phyloP scores from a whole-genome alignment of 2,113 vertebrate species.

The Cyprinus carpio region DNA sequence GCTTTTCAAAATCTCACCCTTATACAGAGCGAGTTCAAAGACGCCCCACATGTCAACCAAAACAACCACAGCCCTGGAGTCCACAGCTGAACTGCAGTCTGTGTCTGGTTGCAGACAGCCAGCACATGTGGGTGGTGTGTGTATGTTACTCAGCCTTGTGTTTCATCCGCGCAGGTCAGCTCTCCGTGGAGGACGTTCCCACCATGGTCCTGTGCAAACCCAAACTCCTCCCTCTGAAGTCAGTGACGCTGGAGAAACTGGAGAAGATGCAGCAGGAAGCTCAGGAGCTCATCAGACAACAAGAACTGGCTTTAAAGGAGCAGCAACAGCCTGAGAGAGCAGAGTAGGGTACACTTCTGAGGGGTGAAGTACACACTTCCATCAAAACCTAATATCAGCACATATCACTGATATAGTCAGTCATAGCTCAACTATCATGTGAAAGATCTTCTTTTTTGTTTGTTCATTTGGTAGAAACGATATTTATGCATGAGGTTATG shows the following conservation, averaged over 20 bases:
- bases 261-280: constrained; percentile 94
- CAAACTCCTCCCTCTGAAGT: constrained; percentile 93
- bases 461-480: background rate
- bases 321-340: constrained; percentile 50
- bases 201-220: constrained; percentile 94
- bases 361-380: background rate
- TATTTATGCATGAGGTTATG: background rate
- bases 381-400: constrained; percentile 44
- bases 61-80: background rate
- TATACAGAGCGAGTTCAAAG: background rate
- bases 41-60: background rate
- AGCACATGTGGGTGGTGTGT: too few species aligned
- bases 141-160: too few species aligned
- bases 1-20: background rate
- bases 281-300: constrained; percentile 81
- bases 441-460: background rate
- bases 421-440: background rate
- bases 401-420: constrained; percentile 29
- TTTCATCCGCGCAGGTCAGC: constrained; percentile 76
- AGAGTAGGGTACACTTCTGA: background rate
- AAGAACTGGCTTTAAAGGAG: constrained; percentile 75
- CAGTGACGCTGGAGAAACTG: constrained; percentile 92
- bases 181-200: constrained; percentile 87
- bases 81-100: background rate
- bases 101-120: background rate